phyloP scores from a whole-genome alignment of 2,797 vertebrate species.

The Sarcoramphus papa region DNA sequence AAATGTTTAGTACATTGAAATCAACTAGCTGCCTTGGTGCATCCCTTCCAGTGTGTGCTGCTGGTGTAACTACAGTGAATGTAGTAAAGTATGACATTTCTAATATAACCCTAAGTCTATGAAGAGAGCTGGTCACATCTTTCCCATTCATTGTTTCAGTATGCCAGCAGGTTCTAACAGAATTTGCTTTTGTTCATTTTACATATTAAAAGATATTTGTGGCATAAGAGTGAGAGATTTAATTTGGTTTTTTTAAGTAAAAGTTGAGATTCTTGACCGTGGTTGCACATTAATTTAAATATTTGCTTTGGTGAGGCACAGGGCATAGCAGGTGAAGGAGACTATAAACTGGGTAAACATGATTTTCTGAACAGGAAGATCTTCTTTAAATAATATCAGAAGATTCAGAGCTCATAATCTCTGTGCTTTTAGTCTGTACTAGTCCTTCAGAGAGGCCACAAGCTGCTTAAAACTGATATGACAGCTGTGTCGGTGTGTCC shows the following conservation, averaged over 20 bases:
- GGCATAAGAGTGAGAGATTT: not conserved
- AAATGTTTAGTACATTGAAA: not conserved
- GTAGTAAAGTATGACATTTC: not conserved
- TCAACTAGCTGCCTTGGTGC: not conserved
- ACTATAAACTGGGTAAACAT: not conserved
- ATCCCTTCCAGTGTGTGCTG: not conserved
- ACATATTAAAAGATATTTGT: not conserved
- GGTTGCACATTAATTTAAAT: not conserved
- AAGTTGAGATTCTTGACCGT: not conserved
- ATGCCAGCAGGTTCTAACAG: not conserved
- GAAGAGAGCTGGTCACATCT: not conserved
- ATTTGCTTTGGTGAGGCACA: not conserved
- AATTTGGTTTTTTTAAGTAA: not conserved
- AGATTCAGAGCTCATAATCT: not conserved
- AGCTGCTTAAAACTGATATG: not conserved
- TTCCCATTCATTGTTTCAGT: not conserved
- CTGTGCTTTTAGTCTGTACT: not conserved
- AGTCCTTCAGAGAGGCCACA: not conserved
- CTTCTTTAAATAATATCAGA: not conserved
- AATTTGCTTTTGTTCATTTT: not conserved
- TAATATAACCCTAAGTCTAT: not conserved
- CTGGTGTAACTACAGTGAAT: not conserved
- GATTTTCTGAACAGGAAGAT: not conserved
- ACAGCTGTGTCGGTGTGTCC: not conserved
- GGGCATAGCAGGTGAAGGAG: not conserved